These are phyloP conservation scores for Tolmerus cingulatus DNA, from an alignment of 2,888 invertebrate species.

Conservation along the genomic window DNA sequence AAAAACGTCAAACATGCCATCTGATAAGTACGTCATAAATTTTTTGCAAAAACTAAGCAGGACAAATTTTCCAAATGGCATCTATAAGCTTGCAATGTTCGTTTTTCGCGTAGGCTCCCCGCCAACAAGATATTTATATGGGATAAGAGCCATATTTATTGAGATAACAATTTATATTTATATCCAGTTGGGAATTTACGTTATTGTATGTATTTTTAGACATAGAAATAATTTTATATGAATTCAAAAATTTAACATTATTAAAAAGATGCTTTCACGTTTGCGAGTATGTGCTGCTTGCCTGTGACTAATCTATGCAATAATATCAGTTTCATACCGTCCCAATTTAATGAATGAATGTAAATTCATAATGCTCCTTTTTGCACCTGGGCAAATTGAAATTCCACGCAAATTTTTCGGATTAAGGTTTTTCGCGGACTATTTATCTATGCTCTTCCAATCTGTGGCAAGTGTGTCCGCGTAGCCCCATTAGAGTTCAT, in stretches of 20 bases:
- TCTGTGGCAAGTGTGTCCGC: not conserved
- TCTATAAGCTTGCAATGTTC: not conserved
- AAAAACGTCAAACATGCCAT: not conserved
- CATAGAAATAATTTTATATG: not conserved
- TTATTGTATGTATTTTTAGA: not conserved
- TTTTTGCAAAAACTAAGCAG: not conserved
- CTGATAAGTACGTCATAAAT: not conserved
- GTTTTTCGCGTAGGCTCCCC: not conserved
- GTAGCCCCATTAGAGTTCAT: not conserved
- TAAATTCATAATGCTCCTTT: not conserved
- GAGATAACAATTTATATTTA: not conserved
- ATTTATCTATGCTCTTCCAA: not conserved
- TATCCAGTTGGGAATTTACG: not conserved
- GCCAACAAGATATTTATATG: not conserved
- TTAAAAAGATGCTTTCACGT: not conserved
- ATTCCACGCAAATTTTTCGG: not conserved
- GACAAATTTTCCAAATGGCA: not conserved
- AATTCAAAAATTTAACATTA: not conserved
- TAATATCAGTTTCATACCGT: not conserved
- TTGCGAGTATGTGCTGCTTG: not conserved
- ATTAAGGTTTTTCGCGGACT: not conserved
- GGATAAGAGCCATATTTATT: not conserved
- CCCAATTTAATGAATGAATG: not conserved
- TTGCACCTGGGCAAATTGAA: not conserved
- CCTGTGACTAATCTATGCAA: not conserved